These are phyloP conservation scores for Ooceraea biroi DNA, from an alignment of 1,140 invertebrate species.

Conservation along the genomic window DNA sequence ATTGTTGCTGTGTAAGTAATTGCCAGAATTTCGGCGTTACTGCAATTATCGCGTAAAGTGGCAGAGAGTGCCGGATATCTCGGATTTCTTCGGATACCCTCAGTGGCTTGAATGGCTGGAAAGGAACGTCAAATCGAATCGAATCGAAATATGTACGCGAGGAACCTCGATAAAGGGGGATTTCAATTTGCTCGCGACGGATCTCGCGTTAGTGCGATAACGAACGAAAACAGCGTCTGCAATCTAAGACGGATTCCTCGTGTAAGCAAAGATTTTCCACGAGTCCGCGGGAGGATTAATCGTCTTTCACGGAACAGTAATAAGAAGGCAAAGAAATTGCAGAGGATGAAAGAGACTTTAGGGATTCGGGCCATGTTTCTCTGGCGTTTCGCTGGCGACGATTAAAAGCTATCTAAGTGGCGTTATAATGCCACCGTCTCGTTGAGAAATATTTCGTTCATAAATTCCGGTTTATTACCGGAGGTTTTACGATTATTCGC, in stretches of 20 bases:
- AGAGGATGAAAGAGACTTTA: constrained; percentile 70
- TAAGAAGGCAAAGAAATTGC: constrained; percentile 65
- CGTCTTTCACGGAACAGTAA: constrained; percentile 51
- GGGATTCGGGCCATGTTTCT: constrained; percentile 64
- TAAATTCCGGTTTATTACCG: constrained; percentile 8
- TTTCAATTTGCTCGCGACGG: constrained; percentile 62
- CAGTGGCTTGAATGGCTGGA: background rate
- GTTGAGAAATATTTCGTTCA: constrained; percentile 20
- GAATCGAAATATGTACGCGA: too few relatives aligned
- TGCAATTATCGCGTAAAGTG: background rate
- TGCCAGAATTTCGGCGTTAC: background rate
- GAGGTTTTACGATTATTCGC: constrained; percentile 1
- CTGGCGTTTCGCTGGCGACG: constrained; percentile 31
- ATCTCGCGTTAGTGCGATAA: constrained; percentile 43
- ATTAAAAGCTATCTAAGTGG: constrained; percentile 59
- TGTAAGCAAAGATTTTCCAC: constrained; percentile 45
- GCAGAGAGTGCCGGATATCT: background rate
- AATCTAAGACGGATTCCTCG: constrained; percentile 39
- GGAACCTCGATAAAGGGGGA: constrained; percentile 10
- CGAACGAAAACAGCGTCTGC: constrained; percentile 43
- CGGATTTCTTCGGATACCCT: background rate
- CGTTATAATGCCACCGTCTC: constrained; percentile 2
- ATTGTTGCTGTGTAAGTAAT: constrained; percentile 3
- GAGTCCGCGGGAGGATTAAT: constrained; percentile 61
- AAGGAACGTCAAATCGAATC: constrained; percentile 10